These are phyloP conservation scores for Xestia xanthographa DNA, from an alignment of 2,888 invertebrate species.

Conservation along the genomic window DNA sequence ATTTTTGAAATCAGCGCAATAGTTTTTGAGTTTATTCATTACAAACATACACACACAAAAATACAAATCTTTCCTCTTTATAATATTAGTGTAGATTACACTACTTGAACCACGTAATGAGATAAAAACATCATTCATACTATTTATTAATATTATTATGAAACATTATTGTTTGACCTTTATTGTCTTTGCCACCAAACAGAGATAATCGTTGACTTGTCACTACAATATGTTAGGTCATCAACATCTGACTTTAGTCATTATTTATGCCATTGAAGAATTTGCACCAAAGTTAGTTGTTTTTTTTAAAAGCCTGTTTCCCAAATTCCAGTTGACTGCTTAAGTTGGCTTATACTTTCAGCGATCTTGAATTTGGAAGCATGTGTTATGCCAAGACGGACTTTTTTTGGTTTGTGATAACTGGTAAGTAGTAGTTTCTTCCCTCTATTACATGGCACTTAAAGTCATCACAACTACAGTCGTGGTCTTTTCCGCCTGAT, in stretches of 20 bases:
- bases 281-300: not conserved
- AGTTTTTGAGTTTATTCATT: too few species aligned
- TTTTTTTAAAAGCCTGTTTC: not conserved
- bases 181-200: conserved; percentile 15
- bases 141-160: conserved; percentile 25
- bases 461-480: not conserved
- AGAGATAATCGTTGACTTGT: conserved; percentile 43
- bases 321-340: not conserved
- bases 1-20: too few species aligned
- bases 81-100: too few species aligned
- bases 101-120: not conserved
- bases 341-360: too few species aligned
- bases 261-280: not conserved
- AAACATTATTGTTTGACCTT: conserved; percentile 27
- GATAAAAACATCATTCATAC: conserved; percentile 1
- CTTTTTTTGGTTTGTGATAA: not conserved
- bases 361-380: not conserved
- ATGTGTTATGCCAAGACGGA: not conserved
- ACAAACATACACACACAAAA: too few species aligned
- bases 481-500: too few species aligned
- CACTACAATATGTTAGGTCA: conserved; percentile 16
- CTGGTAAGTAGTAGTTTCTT: not conserved
- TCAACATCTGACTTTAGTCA: conserved; percentile 1
- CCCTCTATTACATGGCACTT: not conserved
- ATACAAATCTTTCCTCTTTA: too few species aligned